These are phyloP conservation scores for Clarias laeviceps DNA, from an alignment of 2,797 vertebrate species.

Conservation along the genomic window DNA sequence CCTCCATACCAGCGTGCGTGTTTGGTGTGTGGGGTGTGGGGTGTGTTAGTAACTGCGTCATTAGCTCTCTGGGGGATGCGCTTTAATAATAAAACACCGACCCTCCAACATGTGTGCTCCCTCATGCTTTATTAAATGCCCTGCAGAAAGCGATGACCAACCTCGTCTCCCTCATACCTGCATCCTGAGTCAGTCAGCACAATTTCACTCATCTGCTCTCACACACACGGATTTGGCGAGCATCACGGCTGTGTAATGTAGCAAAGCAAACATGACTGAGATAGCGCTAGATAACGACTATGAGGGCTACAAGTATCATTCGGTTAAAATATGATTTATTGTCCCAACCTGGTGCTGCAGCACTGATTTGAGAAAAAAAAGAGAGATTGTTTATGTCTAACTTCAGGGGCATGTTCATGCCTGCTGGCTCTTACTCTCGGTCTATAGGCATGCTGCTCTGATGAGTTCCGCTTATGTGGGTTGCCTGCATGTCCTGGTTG, in stretches of 20 bases:
- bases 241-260: background rate
- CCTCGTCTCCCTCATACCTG: slow-evolving; percentile 31
- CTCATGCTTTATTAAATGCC: background rate
- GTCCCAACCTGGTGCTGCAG: background rate
- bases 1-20: background rate
- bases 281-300: background rate
- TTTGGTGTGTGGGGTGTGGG: background rate
- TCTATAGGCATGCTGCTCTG: slow-evolving; percentile 2
- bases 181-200: slow-evolving; percentile 34
- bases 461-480: background rate
- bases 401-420: slow-evolving; percentile 39
- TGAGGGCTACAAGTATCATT: background rate
- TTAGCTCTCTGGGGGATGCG: slow-evolving; percentile 24
- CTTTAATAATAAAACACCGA: slow-evolving; percentile 27
- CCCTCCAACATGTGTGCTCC: background rate
- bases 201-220: background rate
- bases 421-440: background rate
- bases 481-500: slow-evolving; percentile 19
- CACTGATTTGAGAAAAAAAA: background rate
- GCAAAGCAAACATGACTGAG: background rate
- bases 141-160: slow-evolving; percentile 27
- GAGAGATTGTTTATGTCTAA: background rate
- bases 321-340: background rate
- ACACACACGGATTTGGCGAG: background rate
- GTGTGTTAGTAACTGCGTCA: slow-evolving; percentile 4